Conservation (phyloP, 2,113 vertebrate species). For the Cinclus cinclus region DNA sequence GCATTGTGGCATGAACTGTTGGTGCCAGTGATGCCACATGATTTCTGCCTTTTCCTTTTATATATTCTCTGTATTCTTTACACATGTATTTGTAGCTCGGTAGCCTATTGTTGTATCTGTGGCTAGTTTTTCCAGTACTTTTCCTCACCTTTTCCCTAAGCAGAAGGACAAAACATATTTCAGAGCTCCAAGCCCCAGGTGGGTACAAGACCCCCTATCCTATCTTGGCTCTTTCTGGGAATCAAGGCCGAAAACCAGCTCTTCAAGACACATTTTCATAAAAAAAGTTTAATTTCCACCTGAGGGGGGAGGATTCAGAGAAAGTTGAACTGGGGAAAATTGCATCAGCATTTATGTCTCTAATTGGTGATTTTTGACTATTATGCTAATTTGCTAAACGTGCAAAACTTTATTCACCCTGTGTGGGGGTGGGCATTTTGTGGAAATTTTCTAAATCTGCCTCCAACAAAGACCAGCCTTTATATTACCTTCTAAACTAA, state of each 20-base stretch:
- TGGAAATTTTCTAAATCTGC: neutral
- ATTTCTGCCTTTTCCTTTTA: neutral
- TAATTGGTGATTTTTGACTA: neutral
- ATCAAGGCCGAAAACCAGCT: too few relatives aligned
- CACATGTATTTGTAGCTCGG: too few relatives aligned
- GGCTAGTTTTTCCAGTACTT: too few relatives aligned
- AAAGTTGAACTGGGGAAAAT: neutral
- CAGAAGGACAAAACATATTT: too few relatives aligned
- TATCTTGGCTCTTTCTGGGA: too few relatives aligned
- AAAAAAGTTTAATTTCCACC: too few relatives aligned
- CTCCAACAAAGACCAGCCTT: neutral
- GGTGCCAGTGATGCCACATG: neutral
- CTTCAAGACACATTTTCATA: too few relatives aligned
- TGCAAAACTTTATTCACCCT: neutral
- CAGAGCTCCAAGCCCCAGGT: too few relatives aligned
- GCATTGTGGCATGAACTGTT: accelerated
- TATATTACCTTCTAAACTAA: neutral
- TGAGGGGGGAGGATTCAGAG: neutral
- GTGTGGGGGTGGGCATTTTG: neutral
- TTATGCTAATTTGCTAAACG: neutral
- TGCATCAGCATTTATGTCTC: neutral
- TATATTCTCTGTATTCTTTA: neutral
- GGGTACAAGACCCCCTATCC: too few relatives aligned
- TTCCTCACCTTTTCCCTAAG: too few relatives aligned
- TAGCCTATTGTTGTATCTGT: too few relatives aligned